Evolutionary conservation across 2,888 invertebrate genomes (phyloP).

Genomic region (Steromphala cineraria): DNA sequence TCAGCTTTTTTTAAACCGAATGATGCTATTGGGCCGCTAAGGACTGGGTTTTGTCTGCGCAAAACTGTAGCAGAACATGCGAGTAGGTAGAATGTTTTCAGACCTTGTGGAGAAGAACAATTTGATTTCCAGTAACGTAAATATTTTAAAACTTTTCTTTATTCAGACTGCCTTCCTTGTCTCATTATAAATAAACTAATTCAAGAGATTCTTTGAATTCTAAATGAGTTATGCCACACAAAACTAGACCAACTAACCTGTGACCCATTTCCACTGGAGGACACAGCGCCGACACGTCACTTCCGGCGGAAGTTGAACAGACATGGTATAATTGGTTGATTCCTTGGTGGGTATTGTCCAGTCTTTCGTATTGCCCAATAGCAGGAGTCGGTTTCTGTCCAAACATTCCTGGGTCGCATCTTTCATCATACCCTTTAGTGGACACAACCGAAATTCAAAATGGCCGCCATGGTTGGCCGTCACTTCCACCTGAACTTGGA

Average conservation of each 20-base stretch:
- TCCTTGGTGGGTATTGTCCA: not conserved
- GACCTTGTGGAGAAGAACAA: too few species aligned
- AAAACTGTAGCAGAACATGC: too few species aligned
- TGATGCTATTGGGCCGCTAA: too few species aligned
- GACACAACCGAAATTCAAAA: slow-evolving; percentile 69
- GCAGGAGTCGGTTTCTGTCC: slow-evolving; percentile 39
- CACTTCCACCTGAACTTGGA: slow-evolving; percentile 59
- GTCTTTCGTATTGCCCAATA: slow-evolving; percentile 19
- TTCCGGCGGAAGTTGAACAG: slow-evolving; percentile 34
- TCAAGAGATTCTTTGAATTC: too few species aligned
- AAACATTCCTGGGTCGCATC: slow-evolving; percentile 47
- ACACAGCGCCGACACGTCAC: slow-evolving; percentile 47
- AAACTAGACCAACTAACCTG: slow-evolving; percentile 35
- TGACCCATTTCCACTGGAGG: slow-evolving; percentile 49
- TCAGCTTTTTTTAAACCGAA: too few species aligned
- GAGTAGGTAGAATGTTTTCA: too few species aligned
- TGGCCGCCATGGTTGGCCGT: slow-evolving; percentile 69
- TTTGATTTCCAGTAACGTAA: too few species aligned
- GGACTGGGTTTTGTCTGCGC: too few species aligned
- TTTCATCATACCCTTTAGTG: slow-evolving; percentile 33
- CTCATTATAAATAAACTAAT: too few species aligned
- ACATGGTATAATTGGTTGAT: slow-evolving; percentile 23
- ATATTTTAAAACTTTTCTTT: too few species aligned
- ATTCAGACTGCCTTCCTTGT: too few species aligned
- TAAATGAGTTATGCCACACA: too few species aligned